These are phyloP conservation scores for Theonella swinhoei DNA, from an alignment of 37 sponge, comb jelly and placozoan genomes.

Conservation along the genomic window DNA sequence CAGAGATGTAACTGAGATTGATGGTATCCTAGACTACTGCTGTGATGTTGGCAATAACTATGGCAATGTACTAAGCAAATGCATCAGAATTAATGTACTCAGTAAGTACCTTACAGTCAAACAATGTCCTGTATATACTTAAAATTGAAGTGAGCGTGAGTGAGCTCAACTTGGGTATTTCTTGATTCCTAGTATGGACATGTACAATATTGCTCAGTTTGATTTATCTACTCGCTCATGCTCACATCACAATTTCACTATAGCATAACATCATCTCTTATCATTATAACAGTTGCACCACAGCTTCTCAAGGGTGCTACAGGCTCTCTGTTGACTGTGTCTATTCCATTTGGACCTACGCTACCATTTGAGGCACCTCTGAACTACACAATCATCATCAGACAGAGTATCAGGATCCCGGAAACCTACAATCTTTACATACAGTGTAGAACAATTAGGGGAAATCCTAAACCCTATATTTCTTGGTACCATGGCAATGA, in stretches of 20 bases:
- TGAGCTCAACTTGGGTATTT: too few relatives aligned
- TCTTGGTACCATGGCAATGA: not conserved
- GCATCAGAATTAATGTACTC: not conserved
- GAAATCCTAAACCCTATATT: conserved; percentile 4
- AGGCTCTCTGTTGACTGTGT: too few relatives aligned
- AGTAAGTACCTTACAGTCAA: not conserved
- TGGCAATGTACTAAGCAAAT: not conserved
- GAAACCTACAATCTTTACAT: not conserved
- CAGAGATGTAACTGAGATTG: not conserved
- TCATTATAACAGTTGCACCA: too few relatives aligned
- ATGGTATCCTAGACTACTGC: not conserved
- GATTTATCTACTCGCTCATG: too few relatives aligned
- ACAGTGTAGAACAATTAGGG: conserved; percentile 1
- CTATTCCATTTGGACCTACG: too few relatives aligned
- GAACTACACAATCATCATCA: not conserved
- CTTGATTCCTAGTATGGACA: too few relatives aligned
- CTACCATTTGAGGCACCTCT: too few relatives aligned
- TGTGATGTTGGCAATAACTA: not conserved
- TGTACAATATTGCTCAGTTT: too few relatives aligned
- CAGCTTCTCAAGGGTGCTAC: too few relatives aligned
- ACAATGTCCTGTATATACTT: not conserved
- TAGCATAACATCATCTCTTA: too few relatives aligned
- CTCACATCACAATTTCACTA: too few relatives aligned
- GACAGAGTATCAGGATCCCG: not conserved
- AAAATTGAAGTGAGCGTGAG: too few relatives aligned